These are phyloP conservation scores for Premnoplex brunnescens DNA, from an alignment of 2,797 vertebrate species.

Conservation along the genomic window DNA sequence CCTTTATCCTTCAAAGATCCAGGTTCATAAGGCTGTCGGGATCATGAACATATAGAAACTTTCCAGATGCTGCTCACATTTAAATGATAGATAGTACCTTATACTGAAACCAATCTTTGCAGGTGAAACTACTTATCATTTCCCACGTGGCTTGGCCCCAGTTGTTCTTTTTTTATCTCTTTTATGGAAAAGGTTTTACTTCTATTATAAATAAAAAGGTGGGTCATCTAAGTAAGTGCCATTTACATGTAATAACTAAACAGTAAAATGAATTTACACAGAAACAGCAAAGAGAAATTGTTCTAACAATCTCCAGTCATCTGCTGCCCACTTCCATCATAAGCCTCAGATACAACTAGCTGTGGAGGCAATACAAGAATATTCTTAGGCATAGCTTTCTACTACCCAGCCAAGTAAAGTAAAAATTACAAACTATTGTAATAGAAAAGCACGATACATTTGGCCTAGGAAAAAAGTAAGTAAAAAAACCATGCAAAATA, in stretches of 20 bases:
- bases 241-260: not conserved
- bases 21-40: not conserved
- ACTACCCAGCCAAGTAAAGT: not conserved
- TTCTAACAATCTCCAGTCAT: not conserved
- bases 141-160: not conserved
- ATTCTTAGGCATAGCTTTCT: not conserved
- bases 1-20: not conserved
- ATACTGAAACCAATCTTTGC: not conserved
- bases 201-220: not conserved
- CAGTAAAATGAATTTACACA: not conserved
- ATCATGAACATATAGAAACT: not conserved
- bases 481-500: not conserved
- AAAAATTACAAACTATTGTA: not conserved
- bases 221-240: not conserved
- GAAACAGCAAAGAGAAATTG: not conserved
- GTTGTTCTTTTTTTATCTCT: not conserved
- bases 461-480: not conserved
- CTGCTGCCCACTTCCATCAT: not conserved
- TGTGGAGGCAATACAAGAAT: not conserved
- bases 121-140: not conserved
- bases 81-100: not conserved
- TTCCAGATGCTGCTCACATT: not conserved
- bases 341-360: not conserved
- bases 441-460: not conserved
- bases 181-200: not conserved